Base-by-base conservation (phyloP, 2,797 vertebrate species). In the Acanthurus leucopareius region DNA sequence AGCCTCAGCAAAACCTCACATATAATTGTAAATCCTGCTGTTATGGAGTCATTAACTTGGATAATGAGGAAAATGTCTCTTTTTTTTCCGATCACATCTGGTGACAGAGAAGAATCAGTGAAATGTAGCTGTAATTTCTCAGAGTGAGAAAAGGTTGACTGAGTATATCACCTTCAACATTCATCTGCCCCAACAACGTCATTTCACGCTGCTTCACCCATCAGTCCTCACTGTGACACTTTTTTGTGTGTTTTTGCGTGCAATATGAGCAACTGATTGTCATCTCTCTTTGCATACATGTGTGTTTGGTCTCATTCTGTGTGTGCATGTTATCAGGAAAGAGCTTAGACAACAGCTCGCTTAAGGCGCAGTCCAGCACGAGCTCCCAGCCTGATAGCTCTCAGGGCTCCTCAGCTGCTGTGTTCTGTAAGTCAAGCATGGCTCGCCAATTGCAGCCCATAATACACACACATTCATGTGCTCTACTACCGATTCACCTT, bases 361-460 rank as follows among this genome's bases (percentile, higher is more conserved):
- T 94, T 90, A 93, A 93, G 93, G 88, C 88, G 62, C 94, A 94
- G 77, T 92, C 94, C 91, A 94, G 88, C 82, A 86, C 84, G 40
- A 93, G 88, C 88, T 92, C 91, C 82, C 91, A 90, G 73, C 81
- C 92, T 53, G 95, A 95, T 78, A 88, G 81, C 86, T 68, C 89
- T 77, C 92, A 92, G 83, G 88, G 89, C 84, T 84, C 93, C 77
- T 82, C 90, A 84, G 88, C 95, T 49, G 87, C 93, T 76, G 90
- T 89, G 63, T 88, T 87, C 89, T 95, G 95, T 96, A 95, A 96
- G 95, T 96, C 82, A 80, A 35, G 91, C 90, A 88, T 86, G 82
- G 80, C 69, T 82, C 15, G 54, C 73, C 73, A 68, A 57, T 77
- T 47, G 63, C 83, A 73, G 59, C 63, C 61, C 47, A 32, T 22